Base-by-base conservation (phyloP, 1,140 invertebrate genomes). In the Drosophila seguyi region DNA sequence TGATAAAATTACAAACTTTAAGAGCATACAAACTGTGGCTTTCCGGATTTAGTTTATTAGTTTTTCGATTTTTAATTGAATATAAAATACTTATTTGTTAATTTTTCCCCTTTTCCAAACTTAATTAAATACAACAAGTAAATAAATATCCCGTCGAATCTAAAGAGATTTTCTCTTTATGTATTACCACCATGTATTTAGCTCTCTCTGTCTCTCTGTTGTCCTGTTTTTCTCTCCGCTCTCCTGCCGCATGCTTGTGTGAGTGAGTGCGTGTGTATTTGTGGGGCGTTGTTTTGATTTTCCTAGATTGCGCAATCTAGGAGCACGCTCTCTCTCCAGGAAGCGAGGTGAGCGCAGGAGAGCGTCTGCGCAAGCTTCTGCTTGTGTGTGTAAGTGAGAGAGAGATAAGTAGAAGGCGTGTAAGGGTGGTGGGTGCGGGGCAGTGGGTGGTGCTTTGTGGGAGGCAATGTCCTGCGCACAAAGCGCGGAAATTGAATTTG, bases 271-370 rank as follows among this genome's bases (percentile, higher is more conserved):
- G 34, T 50, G 27, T 31, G 80, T 90, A 75, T 88, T 84, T 68
- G 77, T 90, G 77, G 84, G 85, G 85, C 85, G 85, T 90, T 88
- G 85, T 88, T 88, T 85, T 88, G 85, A 90, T 88, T 88, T 90
- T 66, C 66, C 67, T 85, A 84, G 85, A 88, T 88, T 88, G 85
- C 85, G 85, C 85, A 88, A 88, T 88, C 69, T 58, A 87, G 60
- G 56, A 67, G 39, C 36, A 65, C 61, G 22, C 34, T 61, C 27
- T 27, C 27, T 27, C 13, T 31, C 27, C 67, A 85, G 82, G 63
- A 81, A 81, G 65, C 83, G 47, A 27, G 55, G n/a, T 13, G 34
- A 39, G 31, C 22, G 34, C 14, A 62, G 63, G 34, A 27, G 18
- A 52, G 36, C 16, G 29, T 44, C 69, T 75, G 58, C 57, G 47